Base-by-base conservation (phyloP, 2,888 invertebrate genomes). In the Acanthosepion pharaonis region DNA sequence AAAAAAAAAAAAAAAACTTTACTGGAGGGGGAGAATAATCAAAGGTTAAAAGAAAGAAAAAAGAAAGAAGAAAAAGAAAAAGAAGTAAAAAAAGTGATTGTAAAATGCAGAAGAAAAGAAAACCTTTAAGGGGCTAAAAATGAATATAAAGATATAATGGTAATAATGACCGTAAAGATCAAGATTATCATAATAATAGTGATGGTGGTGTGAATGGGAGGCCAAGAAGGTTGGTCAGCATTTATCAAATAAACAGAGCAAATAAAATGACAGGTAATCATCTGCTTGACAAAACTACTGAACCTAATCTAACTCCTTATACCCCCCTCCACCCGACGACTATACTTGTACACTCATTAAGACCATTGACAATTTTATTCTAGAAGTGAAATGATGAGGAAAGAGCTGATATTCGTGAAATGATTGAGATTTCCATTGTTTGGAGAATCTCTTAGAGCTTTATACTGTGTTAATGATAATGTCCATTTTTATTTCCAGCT, bases 351-450 rank as follows among this genome's bases (percentile, higher is more conserved):
- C 78, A 78, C 78, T 78, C 78, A 78, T 78, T n/a, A 78, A 78
- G 78, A 78, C 78, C 78, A 4, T 78, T 78, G 78, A 78, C 78
- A 78, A 78, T 78, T 78, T 78, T 78, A 78, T 78, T 78, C 78
- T n/a, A 78, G 5, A 78, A 78, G 78, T 78, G 78, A 78, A 78
- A 78, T 78, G 78, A 78, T 78, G 78, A 78, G 78, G 78, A 78
- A 78, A 78, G 78, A 78, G 15, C 78, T n/a, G 78, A 78, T 11
- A 33, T 78, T n/a, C 78, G 18, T 5, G n/a, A 78, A 78, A 78
- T 33, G 78, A 78, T 78, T n/a, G 78, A n/a, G 78, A 78, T 78
- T 78, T 78, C 78, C 15, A 78, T 78, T 78, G 33, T 78, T 78
- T 78, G 78, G n/a, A n/a, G 78, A 33, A 78, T 33, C n/a, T 78